Percentiles rank a stretch among this genome's conserved stretches.
These are phyloP conservation scores for Triplophysa bombifrons DNA, from an alignment of 2,797 vertebrate species.

Conservation along the genomic window DNA sequence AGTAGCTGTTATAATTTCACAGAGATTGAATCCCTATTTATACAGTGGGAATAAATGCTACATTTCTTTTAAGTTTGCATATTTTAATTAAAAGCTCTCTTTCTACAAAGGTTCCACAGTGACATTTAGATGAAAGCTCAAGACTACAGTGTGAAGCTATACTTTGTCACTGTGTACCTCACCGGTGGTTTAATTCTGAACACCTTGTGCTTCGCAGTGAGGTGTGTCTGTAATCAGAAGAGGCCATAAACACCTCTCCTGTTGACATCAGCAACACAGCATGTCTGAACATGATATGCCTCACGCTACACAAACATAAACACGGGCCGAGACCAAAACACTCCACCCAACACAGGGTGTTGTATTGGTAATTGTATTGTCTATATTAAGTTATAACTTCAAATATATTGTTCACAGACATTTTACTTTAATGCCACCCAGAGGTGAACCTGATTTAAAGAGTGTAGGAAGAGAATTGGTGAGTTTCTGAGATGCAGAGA, in stretches of 20 bases:
- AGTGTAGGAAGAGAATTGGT: background rate
- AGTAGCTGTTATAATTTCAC: too few species aligned
- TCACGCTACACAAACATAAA: constrained; percentile 48
- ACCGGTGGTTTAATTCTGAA: constrained; percentile 20
- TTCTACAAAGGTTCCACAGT: background rate
- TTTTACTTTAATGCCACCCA: background rate
- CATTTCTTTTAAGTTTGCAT: background rate
- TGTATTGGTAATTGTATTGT: too few species aligned
- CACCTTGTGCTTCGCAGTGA: constrained; percentile 21
- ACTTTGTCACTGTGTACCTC: background rate
- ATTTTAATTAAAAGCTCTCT: background rate
- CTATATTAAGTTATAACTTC: too few species aligned
- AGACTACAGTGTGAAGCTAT: constrained; percentile 1
- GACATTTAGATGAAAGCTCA: constrained; percentile 3
- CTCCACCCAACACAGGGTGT: constrained; percentile 22
- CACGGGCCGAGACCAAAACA: constrained; percentile 42
- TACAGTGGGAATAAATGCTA: background rate
- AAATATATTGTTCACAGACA: background rate
- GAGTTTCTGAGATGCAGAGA: background rate
- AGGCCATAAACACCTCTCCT: constrained; percentile 48
- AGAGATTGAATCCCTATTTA: background rate
- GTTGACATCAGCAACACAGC: constrained; percentile 53
- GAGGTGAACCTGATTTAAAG: background rate
- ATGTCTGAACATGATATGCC: constrained; percentile 46
- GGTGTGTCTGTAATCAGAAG: constrained; percentile 44